Evolutionary conservation across 1,140 invertebrate genomes (phyloP).

Genomic region (Sitophilus oryzae): DNA sequence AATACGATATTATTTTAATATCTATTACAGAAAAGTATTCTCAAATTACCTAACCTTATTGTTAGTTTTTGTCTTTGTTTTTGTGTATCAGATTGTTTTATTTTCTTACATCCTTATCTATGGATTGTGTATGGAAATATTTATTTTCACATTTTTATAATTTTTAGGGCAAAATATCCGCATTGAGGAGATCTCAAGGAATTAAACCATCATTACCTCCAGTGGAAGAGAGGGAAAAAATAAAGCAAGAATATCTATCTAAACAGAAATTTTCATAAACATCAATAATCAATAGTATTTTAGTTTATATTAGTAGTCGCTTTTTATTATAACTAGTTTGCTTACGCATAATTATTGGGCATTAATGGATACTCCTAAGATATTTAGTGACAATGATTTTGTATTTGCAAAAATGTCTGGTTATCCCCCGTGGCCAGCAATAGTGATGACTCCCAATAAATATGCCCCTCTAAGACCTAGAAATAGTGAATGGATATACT

Average conservation of each 20-base stretch:
- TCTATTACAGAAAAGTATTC: too few species aligned
- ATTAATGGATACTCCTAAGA: too few species aligned
- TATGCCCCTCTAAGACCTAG: constrained; percentile 51
- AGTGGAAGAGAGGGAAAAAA: constrained; percentile 47
- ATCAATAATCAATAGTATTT: too few species aligned
- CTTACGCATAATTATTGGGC: too few species aligned
- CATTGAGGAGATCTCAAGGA: constrained; percentile 46
- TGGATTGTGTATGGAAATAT: constrained; percentile 31
- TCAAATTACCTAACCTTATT: too few species aligned
- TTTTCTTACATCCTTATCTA: too few species aligned
- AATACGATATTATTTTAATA: too few species aligned
- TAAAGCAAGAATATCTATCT: constrained; percentile 46
- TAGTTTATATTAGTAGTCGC: too few species aligned
- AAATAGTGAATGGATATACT: constrained; percentile 82
- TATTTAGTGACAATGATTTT: constrained; percentile 22
- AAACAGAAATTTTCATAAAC: constrained; percentile 1
- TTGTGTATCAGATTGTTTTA: too few species aligned
- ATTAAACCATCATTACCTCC: constrained; percentile 48
- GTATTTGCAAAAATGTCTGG: constrained; percentile 47
- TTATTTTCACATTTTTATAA: constrained; percentile 2
- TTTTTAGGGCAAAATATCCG: constrained; percentile 14
- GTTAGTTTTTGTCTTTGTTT: too few species aligned
- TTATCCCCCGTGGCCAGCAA: constrained; percentile 87
- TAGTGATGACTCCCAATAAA: constrained; percentile 65
- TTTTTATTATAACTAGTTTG: too few species aligned